Base-by-base conservation (phyloP, 2,888 invertebrate genomes). In the Bombylius major region DNA sequence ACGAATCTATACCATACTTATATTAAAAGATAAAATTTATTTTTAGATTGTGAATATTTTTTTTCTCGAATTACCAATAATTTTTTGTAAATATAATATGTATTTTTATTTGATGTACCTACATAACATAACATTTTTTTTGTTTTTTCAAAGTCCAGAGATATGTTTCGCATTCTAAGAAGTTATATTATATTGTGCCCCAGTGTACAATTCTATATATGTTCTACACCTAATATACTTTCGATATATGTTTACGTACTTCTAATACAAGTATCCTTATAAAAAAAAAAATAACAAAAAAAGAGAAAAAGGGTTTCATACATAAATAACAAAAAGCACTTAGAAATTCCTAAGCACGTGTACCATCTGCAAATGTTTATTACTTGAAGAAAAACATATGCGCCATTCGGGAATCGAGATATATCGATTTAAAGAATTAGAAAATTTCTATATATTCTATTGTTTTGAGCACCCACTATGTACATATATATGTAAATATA, bases 241-340 rank as follows among this genome's bases (percentile, higher is more conserved):
- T 5, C 58, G 46, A 59, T 60, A 54, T 50, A 42, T 46, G 51
- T 54, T 31, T 45, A 45, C 5, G 36, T 39, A 36, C 34, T 8
- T 46, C 7, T 36, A 36, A 12, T 44, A 5, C 11, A 44, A 14
- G n/a, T 46, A 23, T 46, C 14, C 46, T 46, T 42, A 11, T 11
- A 11, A 42, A 42, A 36, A 36, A 36, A 13, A 31, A 42, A 52
- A 57, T 53, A 53, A 53, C 5, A 42, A 11, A 42, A 42, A 36
- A 36, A 4, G 3, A 13, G 34, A 52, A 57, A 55, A 53, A 53
- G 59, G 55, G 50, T 59, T 39, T 51, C 42, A 23, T 48, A 51
- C 36, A 60, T 62, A 62, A 62, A 61, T 62, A 62, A 62, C 60
- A 60, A 58, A 59, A 57, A 57, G 53, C 54, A 57, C 59, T 59